Evolutionary conservation across 2,113 vertebrate species (phyloP), one percentile per base, ranked within the genome.

Genomic region (Etia nguti): DNA sequence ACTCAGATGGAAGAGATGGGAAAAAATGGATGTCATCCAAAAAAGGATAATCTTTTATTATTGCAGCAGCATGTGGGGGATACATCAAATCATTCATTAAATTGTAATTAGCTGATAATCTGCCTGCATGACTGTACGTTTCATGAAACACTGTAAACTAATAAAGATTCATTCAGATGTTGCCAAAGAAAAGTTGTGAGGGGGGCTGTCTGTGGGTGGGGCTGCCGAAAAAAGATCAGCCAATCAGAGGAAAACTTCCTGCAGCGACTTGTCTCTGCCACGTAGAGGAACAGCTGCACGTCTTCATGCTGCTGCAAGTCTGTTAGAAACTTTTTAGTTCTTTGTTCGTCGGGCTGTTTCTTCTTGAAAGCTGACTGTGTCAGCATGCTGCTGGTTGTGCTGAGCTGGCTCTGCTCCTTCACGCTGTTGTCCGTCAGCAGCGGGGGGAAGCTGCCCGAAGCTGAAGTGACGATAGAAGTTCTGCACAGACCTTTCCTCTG

Each of bases 401-500:
- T 96, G 85, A 91, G 89, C 36, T 92, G 94, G 11, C 8, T 96
- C 16, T 93, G 94, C 84, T 62, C 91, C 7, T 83, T 90, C 6
- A 38, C 95, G 18, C 79, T 97, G 70, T 43, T 88, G 15, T 91
- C 88, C n/a, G 92, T 93, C 86, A 79, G 92, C 60, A 81, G 92
- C 60, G 96, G 94, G 18, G 97, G 96, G 13, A 95, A 97, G 29
- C 97, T 98, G 80, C 97, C 97, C 0, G 97, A 97, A 31, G 93
- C 97, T 3, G 97, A 99, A 81, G 97, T 98, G 91, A 95, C 96
- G 29, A 93, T 97, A 59, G 97, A 98, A 54, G 97, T 98, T 20
- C 91, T 98, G 85, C 95, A 97, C 84, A 98, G 97, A 87, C 98
- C 98, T 0, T 99, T 98, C 88, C 84, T 98, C 87, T 99, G 98